A percentile compares a stretch with the other conserved stretches of the same genome.
These are phyloP conservation scores for Cephus sareptanus DNA, from an alignment of 2,888 invertebrate species.

Conservation along the genomic window DNA sequence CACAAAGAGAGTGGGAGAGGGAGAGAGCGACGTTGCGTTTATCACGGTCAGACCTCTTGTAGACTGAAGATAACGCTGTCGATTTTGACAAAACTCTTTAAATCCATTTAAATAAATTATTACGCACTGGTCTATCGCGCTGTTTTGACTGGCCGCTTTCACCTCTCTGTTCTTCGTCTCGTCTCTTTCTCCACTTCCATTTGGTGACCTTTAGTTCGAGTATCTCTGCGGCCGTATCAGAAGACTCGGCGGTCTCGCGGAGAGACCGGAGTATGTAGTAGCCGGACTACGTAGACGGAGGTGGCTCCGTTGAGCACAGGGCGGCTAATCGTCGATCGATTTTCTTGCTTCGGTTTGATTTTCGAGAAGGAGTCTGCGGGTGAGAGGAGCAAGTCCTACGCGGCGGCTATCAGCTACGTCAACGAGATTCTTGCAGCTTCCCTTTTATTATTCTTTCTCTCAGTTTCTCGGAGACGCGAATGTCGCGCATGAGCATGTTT, in stretches of 20 bases:
- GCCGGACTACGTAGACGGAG: background rate
- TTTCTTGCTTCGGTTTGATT: background rate
- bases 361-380: background rate
- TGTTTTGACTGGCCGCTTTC: background rate
- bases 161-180: background rate
- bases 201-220: background rate
- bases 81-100: background rate
- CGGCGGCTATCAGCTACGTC: background rate
- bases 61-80: background rate
- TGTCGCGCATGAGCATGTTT: slow-evolving; percentile 24
- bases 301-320: background rate
- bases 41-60: background rate
- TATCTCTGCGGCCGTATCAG: background rate
- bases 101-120: background rate
- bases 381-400: background rate
- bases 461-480: background rate
- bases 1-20: too few relatives aligned
- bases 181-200: background rate
- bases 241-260: background rate
- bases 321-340: background rate
- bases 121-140: background rate
- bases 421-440: slow-evolving; percentile 2
- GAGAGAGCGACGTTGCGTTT: background rate
- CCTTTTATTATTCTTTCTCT: slow-evolving; percentile 14
- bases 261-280: background rate